phyloP scores from a whole-genome alignment of 2,888 invertebrate species.

The Xestia rhomboidea region DNA sequence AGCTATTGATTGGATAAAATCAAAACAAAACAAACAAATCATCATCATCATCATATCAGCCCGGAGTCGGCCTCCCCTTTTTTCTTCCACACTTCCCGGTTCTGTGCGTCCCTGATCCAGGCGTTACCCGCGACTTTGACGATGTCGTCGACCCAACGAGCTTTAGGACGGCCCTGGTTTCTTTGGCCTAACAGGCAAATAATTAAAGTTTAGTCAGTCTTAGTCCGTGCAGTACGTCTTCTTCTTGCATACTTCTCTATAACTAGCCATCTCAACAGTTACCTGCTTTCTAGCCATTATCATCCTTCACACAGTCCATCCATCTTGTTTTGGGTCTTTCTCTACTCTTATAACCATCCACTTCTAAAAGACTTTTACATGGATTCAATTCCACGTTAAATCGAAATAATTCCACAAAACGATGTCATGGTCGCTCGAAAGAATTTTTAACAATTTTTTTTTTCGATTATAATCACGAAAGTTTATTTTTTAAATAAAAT shows the following conservation, averaged over 20 bases:
- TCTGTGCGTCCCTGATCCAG: too few species aligned
- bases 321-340: not conserved
- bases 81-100: too few species aligned
- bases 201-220: too few species aligned
- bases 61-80: too few species aligned
- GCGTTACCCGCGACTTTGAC: too few species aligned
- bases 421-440: slow-evolving; percentile 7
- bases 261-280: not conserved
- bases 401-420: not conserved
- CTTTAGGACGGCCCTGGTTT: too few species aligned
- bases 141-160: too few species aligned
- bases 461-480: slow-evolving; percentile 44
- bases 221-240: not conserved
- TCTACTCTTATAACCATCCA: not conserved
- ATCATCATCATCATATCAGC: too few species aligned
- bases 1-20: too few species aligned
- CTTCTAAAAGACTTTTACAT: not conserved
- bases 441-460: slow-evolving; percentile 34
- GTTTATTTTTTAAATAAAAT: slow-evolving; percentile 48
- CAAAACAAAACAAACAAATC: too few species aligned
- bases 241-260: not conserved
- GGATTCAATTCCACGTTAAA: not conserved
- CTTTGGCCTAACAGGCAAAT: too few species aligned
- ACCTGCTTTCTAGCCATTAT: not conserved
- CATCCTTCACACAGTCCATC: not conserved